Percentiles rank a stretch among this genome's conserved stretches.
Conservation (phyloP, 2,888 invertebrate species). For the Bellardia pandia region DNA sequence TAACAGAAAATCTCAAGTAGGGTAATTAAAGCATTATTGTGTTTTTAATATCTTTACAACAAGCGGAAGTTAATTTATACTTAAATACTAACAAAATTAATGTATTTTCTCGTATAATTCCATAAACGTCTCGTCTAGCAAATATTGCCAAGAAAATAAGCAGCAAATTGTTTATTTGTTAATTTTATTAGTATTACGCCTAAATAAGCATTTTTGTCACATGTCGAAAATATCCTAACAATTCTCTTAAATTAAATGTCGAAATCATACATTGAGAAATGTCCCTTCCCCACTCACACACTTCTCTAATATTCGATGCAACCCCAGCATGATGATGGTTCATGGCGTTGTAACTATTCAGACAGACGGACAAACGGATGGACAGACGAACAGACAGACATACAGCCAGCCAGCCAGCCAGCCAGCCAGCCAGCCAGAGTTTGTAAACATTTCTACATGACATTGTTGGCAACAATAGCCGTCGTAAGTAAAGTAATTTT, state of each 20-base stretch:
- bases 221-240: constrained; percentile 48
- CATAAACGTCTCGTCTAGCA: background rate
- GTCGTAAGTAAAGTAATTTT: constrained; percentile 75
- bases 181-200: constrained; percentile 58
- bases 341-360: constrained; percentile 17
- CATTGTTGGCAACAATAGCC: constrained; percentile 66
- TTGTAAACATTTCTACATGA: constrained; percentile 41
- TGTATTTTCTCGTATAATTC: background rate
- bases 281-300: background rate
- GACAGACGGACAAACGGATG: constrained; percentile 8
- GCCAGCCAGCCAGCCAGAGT: constrained; percentile 31
- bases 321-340: constrained; percentile 20
- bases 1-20: background rate
- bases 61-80: constrained; percentile 28
- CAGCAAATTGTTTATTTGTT: constrained; percentile 10
- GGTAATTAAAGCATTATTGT: background rate
- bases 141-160: background rate
- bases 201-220: constrained; percentile 56
- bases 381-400: constrained; percentile 12
- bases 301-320: background rate
- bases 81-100: background rate
- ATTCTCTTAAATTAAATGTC: constrained; percentile 67
- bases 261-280: constrained; percentile 54
- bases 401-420: constrained; percentile 22
- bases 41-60: background rate